Evolutionary conservation across 2,888 invertebrate genomes (phyloP), one percentile per base, ranked within the genome.

Genomic region (Axea sp.): DNA sequence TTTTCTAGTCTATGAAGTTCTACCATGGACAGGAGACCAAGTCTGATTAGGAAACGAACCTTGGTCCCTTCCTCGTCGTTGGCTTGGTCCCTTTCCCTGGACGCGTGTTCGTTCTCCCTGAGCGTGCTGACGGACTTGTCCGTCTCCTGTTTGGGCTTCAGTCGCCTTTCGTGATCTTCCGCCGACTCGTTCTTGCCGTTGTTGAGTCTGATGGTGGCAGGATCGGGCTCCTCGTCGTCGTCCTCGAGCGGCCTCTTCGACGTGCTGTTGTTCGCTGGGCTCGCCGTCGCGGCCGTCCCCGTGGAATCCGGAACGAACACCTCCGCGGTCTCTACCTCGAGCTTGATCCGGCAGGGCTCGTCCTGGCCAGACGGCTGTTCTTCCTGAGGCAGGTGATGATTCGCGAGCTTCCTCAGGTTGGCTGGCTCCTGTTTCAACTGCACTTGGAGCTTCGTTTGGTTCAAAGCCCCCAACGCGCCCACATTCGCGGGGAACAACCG

Each of bases 161-260:
- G 75, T 80, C 83, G 82, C 77, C 85, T 85, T 49, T 83, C 83
- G 77, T 75, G 43, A 55, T 78, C 81, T 53, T 82, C 81, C 68
- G 73, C 78, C 69, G 75, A 77, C 28, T 77, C 90, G 82, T 90
- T 90, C 64, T 90, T 83, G 73, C 73, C 79, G 77, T 73, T 65
- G 75, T 76, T 71, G 49, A 62, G 65, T 53, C 43, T 35, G 24
- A 26, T 26, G 82, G 67, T 74, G 75, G 76, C 71, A 73, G 69
- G 41, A 5, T 43, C 43, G 11, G 17, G 33, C 81, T 90, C 90
- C 65, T 90, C 83, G 64, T 75, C 78, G 76, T 77, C 76, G 47
- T 73, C 65, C 43, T 80, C 76, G 64, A 62, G 60, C 41, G 78
- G 77, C 39, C 82, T 77, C 73, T 79, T 82, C 5, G 79, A 76